Base-by-base conservation (phyloP, 2,888 invertebrate species). In the Bombyx huttoni region DNA sequence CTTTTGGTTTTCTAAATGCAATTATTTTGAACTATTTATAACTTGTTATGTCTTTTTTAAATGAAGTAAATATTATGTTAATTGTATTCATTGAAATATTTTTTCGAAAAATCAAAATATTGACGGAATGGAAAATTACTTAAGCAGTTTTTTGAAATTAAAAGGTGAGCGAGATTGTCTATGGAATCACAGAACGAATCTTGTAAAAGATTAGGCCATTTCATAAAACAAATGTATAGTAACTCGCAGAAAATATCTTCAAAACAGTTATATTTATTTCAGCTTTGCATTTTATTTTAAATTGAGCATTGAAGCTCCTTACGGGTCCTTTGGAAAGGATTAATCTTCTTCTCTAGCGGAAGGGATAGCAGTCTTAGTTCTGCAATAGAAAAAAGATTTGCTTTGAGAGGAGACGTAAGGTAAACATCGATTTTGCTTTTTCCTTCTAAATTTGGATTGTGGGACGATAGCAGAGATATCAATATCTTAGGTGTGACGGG, bases 191-290 rank as follows among this genome's bases (percentile, higher is more conserved):
- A 86, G 88, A 88, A 88, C 85, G 84, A 88, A 89, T 89, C 89
- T 89, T 88, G 88, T 86, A 89, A 88, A 85, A 89, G 89, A 89
- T 86, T 89, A 89, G 89, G 89, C 89, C 89, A 89, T 89, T 89
- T 88, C 89, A 88, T 89, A 87, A 86, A 89, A 89, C 88, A 89
- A 88, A 89, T 88, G 88, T 89, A 87, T 89, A 89, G 89, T 88
- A 85, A 83, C 87, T 89, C 84, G 86, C 88, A 88, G 86, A 88
- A 89, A 88, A 84, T 85, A 86, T 86, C 81, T 81, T 85, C 85
- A 80, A 40, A 85, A 82, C 85, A 83, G 84, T 88, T 88, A 80
- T 87, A 87, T 87, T 88, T 88, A 86, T 88, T 88, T 88, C 87
- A 89, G 86, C 87, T 81, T 88, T 80, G 83, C 85, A 85, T 87